These are phyloP conservation scores for Pteria penguin DNA, from an alignment of 2,888 invertebrate species.

Conservation along the genomic window DNA sequence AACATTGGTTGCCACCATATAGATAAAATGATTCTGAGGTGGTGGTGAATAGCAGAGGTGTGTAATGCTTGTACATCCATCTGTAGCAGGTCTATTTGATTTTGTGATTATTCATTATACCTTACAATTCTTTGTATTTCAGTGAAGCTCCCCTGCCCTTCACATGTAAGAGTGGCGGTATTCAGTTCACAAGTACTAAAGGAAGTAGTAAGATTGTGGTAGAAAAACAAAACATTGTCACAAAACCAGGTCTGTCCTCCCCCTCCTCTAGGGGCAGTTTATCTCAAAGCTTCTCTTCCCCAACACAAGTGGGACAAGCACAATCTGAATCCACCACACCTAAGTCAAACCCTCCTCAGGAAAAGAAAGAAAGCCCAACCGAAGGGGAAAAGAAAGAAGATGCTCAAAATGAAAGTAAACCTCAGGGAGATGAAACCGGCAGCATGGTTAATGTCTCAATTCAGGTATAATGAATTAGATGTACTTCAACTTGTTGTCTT, in stretches of 20 bases:
- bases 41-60: too few species aligned
- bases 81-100: too few species aligned
- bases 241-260: conserved; percentile 61
- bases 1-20: too few species aligned
- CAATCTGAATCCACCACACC: conserved; percentile 23
- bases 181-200: conserved; percentile 87
- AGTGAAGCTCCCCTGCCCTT: conserved; percentile 73
- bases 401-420: background rate
- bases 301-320: conserved; percentile 34
- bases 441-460: conserved; percentile 23
- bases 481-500: background rate
- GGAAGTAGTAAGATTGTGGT: conserved; percentile 90
- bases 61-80: too few species aligned
- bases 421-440: background rate
- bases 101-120: too few species aligned
- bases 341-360: background rate
- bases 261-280: conserved; percentile 52
- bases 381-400: conserved; percentile 1
- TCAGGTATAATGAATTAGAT: conserved; percentile 14
- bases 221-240: conserved; percentile 84
- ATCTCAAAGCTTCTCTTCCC: conserved; percentile 52
- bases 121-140: conserved; percentile 36
- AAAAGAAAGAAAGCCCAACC: background rate
- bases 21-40: too few species aligned
- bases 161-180: conserved; percentile 45